These are phyloP conservation scores for Nyctereutes procyonoides DNA, from an alignment of 2,113 vertebrate genomes.

Conservation along the genomic window DNA sequence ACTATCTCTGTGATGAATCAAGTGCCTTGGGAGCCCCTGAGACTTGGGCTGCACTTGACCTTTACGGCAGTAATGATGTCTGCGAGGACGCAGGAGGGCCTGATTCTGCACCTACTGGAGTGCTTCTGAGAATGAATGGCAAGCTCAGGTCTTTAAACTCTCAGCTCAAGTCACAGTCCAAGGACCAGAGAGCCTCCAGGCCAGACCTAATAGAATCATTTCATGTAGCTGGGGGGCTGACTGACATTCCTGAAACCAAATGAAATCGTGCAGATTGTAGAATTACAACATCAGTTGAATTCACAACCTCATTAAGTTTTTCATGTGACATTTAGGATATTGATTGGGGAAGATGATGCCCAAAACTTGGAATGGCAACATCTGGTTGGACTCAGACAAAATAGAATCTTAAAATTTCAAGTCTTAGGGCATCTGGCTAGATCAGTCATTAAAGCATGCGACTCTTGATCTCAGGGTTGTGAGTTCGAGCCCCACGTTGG, in stretches of 20 bases:
- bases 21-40: neutral
- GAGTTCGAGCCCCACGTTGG: neutral
- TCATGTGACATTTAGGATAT: neutral
- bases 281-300: neutral
- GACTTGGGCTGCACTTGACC: neutral
- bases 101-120: neutral
- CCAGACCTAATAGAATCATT: neutral
- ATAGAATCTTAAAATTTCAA: neutral
- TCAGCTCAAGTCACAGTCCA: neutral
- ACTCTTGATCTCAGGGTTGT: neutral
- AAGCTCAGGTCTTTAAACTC: neutral
- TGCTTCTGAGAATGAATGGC: neutral
- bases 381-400: neutral
- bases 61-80: neutral
- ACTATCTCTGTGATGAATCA: neutral
- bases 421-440: neutral
- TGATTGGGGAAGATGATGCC: neutral
- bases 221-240: neutral
- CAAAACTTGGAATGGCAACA: neutral
- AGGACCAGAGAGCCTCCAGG: neutral
- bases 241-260: neutral
- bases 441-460: neutral
- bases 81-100: neutral
- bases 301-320: neutral
- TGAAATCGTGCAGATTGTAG: neutral